Evolutionary conservation across 2,113 vertebrate species (phyloP).

Genomic region (Hemichromis elongatus): DNA sequence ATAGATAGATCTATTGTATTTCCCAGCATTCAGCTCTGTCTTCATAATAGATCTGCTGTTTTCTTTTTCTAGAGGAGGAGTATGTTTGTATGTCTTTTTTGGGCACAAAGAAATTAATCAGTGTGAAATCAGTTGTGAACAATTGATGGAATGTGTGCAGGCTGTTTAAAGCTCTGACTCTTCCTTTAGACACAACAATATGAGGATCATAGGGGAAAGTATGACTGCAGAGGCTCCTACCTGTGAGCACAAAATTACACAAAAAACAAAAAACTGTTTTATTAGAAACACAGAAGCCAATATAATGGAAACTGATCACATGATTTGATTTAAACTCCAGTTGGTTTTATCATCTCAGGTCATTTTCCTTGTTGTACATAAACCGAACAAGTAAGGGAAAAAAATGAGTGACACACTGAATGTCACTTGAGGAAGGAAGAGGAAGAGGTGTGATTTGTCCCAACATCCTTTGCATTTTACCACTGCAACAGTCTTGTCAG

Average conservation of each 20-base stretch:
- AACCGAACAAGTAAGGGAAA: neutral
- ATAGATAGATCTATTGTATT: too few species aligned
- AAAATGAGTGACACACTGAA: slow-evolving; percentile 14
- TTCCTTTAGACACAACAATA: neutral
- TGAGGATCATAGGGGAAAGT: neutral
- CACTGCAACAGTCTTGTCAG: slow-evolving; percentile 40
- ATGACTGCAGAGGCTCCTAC: neutral
- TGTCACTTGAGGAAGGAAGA: slow-evolving; percentile 44
- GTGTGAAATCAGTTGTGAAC: neutral
- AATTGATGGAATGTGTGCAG: neutral
- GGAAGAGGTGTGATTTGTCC: slow-evolving; percentile 51
- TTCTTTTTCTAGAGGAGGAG: neutral
- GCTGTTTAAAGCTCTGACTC: neutral
- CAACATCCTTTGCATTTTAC: slow-evolving; percentile 52
- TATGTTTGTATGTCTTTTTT: too few species aligned
- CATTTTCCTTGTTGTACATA: neutral
- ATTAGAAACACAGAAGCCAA: neutral
- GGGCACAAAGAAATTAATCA: too few species aligned
- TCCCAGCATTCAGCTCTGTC: neutral
- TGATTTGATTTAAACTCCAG: neutral
- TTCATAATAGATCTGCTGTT: neutral
- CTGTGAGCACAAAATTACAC: neutral
- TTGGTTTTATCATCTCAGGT: neutral
- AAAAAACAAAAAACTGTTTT: neutral
- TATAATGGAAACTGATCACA: neutral